Evolutionary conservation across 1,140 invertebrate genomes (phyloP), one percentile per base, ranked within the genome.

Genomic region (Neodiprion pinetum): DNA sequence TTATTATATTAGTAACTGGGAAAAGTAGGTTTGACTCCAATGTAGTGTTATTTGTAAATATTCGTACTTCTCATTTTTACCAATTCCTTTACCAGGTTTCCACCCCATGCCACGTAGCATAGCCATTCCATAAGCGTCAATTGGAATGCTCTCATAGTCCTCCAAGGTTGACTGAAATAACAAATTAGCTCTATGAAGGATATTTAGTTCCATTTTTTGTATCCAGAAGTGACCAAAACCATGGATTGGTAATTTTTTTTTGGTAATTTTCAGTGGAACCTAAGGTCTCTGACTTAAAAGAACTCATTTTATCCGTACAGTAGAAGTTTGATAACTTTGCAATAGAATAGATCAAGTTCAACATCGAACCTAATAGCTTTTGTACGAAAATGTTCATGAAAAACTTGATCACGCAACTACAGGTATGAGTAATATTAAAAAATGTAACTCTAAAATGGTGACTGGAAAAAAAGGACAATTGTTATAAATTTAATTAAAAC

Each of bases 31-130:
- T 40, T 2, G 28, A 5, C 28, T 2, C 28, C 28, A 40, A 40
- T 3, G 28, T 40, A 40, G 28, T 40, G 28, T 40, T 40, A 11
- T 74, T 48, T 70, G 11, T 70, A 9, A 79, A 71, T 65, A 71
- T 12, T 50, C 81, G 68, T 83, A 93, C 91, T 90, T 90, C 78
- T 88, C 87, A 85, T 90, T 91, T 85, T 89, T 91, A 71, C 91
- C 93, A 83, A 93, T 93, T 79, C 91, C 95, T 90, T 92, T 92
- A 48, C 89, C 92, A 77, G 94, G 91, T 78, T 93, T 92, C 96
- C 96, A 99, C 0, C 97, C 97, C 97, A 99, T 99, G 50, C 97
- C 97, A 80, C 96, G 88, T 14, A 99, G 88, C 94, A 98, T 95
- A 7, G 97, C 97, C 80, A 96, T 77, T 9, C 97, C 97, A 94